Evolutionary conservation across 2,113 vertebrate species (phyloP), one percentile per base, ranked within the genome.

Genomic region (Periophthalmodon schlosseri): DNA sequence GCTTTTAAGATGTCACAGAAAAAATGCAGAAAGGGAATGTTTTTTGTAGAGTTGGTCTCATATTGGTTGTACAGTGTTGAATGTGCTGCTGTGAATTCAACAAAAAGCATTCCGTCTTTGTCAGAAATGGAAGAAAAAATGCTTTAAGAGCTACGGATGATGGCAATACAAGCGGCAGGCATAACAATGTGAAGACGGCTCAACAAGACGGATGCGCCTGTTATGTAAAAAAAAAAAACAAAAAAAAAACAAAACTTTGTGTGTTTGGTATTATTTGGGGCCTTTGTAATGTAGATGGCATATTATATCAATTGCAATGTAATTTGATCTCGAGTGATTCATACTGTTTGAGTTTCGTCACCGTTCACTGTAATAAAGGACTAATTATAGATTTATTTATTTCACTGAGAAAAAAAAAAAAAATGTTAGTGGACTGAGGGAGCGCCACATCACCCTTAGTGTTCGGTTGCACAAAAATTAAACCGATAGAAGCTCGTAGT

Each of bases 1-100:
- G 84, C 88, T 88, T 91, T 92, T 91, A 92, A 84, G 83, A 86
- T 84, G 87, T 88, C 88, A 91, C 81, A 89, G 75, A 68, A 39
- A 63, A 89, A 86, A 82, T 83, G 85, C 81, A 6, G 68, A 79
- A 82, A 83, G 57, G 85, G 86, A 87, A 83, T 72, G 81, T 72
- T 81, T 75, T 44, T 84, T 70, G 72, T 81, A 78, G 83, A 72
- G 74, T 86, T 89, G 75, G 79, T 78, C 76, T 52, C 16, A 52
- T 52, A 52, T 84, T 87, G 85, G 68, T 67, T 54, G 77, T 82
- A 74, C 80, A 79, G 76, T 72, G 68, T 82, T 61, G 75, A 78
- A 75, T 72, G 73, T 49, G 52, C 75, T 78, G 70, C 78, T 76
- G 84, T 76, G 72, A 72, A 73, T 86, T 84, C 76, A 77, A 68